These are phyloP conservation scores for Chauna torquata DNA, from an alignment of 2,113 vertebrate species.

Conservation along the genomic window DNA sequence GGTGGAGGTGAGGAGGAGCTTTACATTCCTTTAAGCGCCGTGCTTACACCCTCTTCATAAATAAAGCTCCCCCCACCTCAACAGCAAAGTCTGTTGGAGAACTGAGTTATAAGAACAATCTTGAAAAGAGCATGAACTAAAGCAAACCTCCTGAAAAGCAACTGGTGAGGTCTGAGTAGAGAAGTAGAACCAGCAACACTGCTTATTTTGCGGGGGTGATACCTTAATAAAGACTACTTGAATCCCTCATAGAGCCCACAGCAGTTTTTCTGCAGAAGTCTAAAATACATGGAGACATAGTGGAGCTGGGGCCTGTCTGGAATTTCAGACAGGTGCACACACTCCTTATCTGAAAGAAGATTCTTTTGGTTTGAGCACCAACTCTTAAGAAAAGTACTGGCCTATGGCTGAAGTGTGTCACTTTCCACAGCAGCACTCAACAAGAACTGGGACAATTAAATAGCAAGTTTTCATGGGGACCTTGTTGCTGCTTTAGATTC, in stretches of 20 bases:
- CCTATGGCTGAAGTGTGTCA: slow-evolving; percentile 87
- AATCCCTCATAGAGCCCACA: slow-evolving; percentile 12
- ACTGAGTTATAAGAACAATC: background rate
- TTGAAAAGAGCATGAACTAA: background rate
- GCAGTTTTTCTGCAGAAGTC: background rate
- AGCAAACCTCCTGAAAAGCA: slow-evolving; percentile 39
- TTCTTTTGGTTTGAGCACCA: slow-evolving; percentile 40
- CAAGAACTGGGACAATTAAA: slow-evolving; percentile 84
- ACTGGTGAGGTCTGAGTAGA: background rate
- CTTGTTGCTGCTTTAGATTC: slow-evolving; percentile 90
- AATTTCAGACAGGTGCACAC: slow-evolving; percentile 2
- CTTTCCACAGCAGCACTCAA: slow-evolving; percentile 88
- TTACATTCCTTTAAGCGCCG: background rate
- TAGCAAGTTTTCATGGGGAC: slow-evolving; percentile 87
- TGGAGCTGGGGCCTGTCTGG: background rate
- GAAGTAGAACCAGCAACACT: background rate
- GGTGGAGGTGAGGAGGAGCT: background rate
- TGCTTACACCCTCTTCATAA: background rate
- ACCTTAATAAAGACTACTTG: slow-evolving; percentile 72
- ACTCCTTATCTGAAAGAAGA: slow-evolving; percentile 40
- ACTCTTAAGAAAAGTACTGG: slow-evolving; percentile 75
- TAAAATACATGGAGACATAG: background rate
- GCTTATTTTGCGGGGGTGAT: slow-evolving; percentile 69
- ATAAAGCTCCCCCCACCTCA: background rate
- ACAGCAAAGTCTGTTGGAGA: slow-evolving; percentile 12